Conservation (phyloP, 2,797 vertebrate species). For the Sebastes kiyomatsui region DNA sequence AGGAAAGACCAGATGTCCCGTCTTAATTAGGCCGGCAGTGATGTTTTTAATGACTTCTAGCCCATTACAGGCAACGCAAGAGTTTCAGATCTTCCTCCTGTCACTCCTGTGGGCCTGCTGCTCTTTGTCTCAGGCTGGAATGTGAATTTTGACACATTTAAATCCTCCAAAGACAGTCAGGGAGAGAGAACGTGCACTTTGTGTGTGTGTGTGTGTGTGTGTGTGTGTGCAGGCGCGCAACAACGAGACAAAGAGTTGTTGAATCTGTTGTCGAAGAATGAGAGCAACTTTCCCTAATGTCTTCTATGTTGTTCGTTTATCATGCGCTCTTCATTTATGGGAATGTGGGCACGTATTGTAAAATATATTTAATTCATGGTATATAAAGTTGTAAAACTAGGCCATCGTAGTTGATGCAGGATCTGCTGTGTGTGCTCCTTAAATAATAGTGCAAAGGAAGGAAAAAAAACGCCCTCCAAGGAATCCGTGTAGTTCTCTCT, state of each 20-base stretch:
- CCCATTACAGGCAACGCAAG: conserved; percentile 79
- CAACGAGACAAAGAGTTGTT: conserved; percentile 55
- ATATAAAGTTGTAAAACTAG: conserved; percentile 80
- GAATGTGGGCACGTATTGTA: conserved; percentile 55
- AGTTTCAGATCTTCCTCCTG: conserved; percentile 79
- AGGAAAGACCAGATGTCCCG: conserved; percentile 87
- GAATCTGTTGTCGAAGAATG: conserved; percentile 50
- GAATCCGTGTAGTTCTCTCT: conserved; percentile 66
- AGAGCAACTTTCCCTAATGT: conserved; percentile 67
- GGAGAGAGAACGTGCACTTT: conserved; percentile 18
- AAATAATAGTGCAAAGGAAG: conserved; percentile 74
- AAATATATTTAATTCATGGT: conserved; percentile 80
- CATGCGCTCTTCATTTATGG: conserved; percentile 55
- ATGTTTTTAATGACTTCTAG: conserved; percentile 88
- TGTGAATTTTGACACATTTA: conserved; percentile 70
- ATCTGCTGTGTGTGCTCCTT: conserved; percentile 73
- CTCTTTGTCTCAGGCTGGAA: conserved; percentile 69
- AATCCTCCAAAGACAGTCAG: conserved; percentile 66
- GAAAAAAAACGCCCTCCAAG: conserved; percentile 57
- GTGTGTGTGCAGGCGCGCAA: neutral
- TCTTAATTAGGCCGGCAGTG: conserved; percentile 87
- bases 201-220: conserved; percentile 10
- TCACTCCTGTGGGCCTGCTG: conserved; percentile 74
- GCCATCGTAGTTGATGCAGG: conserved; percentile 75
- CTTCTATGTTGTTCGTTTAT: conserved; percentile 65